Evolutionary conservation across 2,888 invertebrate genomes (phyloP).

Genomic region (Galeruca laticollis): DNA sequence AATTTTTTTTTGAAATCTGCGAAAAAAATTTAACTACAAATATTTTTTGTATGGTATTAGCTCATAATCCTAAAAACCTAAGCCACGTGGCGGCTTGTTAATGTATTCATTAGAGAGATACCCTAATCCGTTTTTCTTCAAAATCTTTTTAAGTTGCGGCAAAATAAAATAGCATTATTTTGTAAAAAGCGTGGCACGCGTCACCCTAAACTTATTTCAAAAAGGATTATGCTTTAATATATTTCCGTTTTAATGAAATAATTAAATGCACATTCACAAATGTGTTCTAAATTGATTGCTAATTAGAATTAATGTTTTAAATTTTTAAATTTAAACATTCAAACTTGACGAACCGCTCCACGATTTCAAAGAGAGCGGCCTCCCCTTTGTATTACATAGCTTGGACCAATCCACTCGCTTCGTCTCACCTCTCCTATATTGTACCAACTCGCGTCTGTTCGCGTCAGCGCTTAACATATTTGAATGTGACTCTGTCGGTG

Average conservation of each 20-base stretch:
- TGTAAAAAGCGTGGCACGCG: background rate
- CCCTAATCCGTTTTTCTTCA: background rate
- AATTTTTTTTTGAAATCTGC: no score
- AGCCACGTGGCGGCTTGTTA: background rate
- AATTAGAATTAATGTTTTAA: background rate
- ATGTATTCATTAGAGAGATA: background rate
- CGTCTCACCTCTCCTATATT: conserved; percentile 50
- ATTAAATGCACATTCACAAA: background rate
- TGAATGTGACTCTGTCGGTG: conserved; percentile 17
- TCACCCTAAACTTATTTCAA: background rate
- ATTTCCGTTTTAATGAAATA: background rate
- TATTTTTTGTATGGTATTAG: no score
- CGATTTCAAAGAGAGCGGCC: conserved; percentile 44
- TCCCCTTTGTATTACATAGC: conserved; percentile 44
- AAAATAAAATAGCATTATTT: conserved; percentile 3
- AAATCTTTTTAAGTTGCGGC: background rate
- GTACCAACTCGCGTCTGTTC: conserved; percentile 35
- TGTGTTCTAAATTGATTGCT: background rate
- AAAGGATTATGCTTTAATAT: background rate
- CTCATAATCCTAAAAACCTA: no score
- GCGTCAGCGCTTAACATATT: conserved; percentile 29
- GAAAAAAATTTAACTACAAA: no score
- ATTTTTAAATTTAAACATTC: conserved; percentile 30
- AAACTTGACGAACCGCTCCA: conserved; percentile 25
- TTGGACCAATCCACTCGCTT: conserved; percentile 53